phyloP scores from a whole-genome alignment of 2,797 vertebrate genomes.

The Mormyrus proboscirostris region DNA sequence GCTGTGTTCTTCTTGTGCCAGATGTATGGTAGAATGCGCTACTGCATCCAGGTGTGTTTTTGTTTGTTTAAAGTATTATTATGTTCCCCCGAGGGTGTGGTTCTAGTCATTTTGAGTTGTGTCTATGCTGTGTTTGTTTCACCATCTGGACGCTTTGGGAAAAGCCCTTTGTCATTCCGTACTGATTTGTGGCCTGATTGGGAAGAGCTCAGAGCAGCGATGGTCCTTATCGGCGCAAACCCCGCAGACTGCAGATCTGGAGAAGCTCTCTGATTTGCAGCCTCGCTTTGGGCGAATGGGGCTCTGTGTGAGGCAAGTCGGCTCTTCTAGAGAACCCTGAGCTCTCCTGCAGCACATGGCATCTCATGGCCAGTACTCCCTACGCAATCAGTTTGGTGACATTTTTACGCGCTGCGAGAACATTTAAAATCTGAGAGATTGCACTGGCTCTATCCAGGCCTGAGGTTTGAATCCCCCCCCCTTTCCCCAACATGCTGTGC shows the following conservation, averaged over 20 bases:
- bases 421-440: not conserved
- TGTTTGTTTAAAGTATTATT: not conserved
- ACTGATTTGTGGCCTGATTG: not conserved
- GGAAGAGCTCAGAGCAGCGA: not conserved
- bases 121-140: not conserved
- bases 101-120: slow-evolving; percentile 3
- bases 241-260: not conserved
- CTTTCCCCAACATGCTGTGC: too few species aligned
- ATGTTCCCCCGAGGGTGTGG: not conserved
- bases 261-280: not conserved
- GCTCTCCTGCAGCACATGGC: not conserved
- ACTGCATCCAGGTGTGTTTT: not conserved
- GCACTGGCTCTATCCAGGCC: not conserved
- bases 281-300: not conserved
- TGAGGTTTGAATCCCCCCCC: not conserved
- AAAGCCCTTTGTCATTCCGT: not conserved
- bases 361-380: not conserved
- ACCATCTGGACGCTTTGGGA: not conserved
- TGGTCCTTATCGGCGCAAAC: not conserved
- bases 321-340: not conserved
- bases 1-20: not conserved
- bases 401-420: not conserved
- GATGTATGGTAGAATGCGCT: not conserved
- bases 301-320: not conserved
- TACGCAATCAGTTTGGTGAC: not conserved